Percentiles rank a stretch among this genome's conserved stretches.
Evolutionary conservation across 2,797 vertebrate genomes (phyloP).

Genomic region (Platyrinchus mystaceus): DNA sequence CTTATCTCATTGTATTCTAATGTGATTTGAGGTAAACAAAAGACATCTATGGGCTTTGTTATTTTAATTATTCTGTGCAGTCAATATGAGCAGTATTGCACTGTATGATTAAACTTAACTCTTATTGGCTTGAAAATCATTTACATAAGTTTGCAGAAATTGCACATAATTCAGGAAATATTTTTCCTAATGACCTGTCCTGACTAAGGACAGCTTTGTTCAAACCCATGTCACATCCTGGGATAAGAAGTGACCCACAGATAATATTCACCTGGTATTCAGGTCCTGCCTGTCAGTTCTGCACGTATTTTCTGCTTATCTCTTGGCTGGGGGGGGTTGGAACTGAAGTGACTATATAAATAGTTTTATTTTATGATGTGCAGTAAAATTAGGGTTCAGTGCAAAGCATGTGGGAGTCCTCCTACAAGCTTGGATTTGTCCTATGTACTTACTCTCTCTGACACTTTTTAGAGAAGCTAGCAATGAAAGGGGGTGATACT

Average conservation of each 20-base stretch:
- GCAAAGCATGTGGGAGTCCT: background rate
- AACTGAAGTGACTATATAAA: background rate
- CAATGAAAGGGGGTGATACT: background rate
- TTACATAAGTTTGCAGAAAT: background rate
- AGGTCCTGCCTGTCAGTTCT: background rate
- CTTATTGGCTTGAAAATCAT: background rate
- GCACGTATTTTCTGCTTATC: background rate
- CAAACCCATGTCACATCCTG: background rate
- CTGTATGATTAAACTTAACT: background rate
- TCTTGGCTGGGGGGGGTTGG: background rate
- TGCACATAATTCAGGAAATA: background rate
- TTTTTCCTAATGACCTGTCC: background rate
- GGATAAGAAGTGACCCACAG: background rate
- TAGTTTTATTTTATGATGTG: background rate
- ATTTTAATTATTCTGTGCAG: background rate
- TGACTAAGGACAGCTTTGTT: background rate
- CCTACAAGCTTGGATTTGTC: background rate
- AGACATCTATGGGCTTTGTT: background rate
- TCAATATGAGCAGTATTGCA: background rate
- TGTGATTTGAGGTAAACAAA: slow-evolving; percentile 4
- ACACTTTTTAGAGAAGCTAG: background rate
- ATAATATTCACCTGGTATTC: background rate
- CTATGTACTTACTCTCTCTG: background rate
- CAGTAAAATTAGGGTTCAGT: background rate
- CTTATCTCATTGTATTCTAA: background rate